phyloP scores from a whole-genome alignment of 2,888 invertebrate genomes.

The Megalurothrips usitatus region DNA sequence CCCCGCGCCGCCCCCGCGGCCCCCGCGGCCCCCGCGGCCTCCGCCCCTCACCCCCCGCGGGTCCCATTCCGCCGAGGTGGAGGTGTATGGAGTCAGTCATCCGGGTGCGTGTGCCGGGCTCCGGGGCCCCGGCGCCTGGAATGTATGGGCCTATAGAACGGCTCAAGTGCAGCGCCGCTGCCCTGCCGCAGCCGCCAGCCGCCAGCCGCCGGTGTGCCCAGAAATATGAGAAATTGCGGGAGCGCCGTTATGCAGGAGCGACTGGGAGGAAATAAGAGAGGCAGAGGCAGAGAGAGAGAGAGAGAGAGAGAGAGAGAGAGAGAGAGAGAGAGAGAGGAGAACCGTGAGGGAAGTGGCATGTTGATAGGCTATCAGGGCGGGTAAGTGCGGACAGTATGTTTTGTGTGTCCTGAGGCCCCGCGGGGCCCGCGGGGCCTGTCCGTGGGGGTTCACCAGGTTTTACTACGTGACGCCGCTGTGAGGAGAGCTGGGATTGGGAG shows the following conservation, averaged over 20 bases:
- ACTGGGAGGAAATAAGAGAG: slow-evolving; percentile 44
- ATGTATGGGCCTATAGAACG: background rate
- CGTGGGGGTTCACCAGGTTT: background rate
- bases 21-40: background rate
- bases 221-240: slow-evolving; percentile 4
- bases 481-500: background rate
- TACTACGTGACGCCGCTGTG: background rate
- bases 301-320: slow-evolving; percentile 37
- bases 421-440: background rate
- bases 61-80: background rate
- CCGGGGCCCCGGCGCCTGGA: slow-evolving; percentile 43
- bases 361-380: background rate
- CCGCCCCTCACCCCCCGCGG: background rate
- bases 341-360: slow-evolving; percentile 20
- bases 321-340: slow-evolving; percentile 30
- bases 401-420: background rate
- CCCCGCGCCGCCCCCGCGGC: background rate
- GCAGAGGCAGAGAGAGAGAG: slow-evolving; percentile 38
- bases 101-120: slow-evolving; percentile 45
- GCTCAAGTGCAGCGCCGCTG: background rate
- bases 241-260: slow-evolving; percentile 42
- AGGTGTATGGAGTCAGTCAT: slow-evolving; percentile 42
- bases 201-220: too few relatives aligned
- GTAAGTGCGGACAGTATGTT: too few relatives aligned
- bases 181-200: background rate